Conservation (phyloP, 1,140 invertebrate species). For the Drosophila pandora region DNA sequence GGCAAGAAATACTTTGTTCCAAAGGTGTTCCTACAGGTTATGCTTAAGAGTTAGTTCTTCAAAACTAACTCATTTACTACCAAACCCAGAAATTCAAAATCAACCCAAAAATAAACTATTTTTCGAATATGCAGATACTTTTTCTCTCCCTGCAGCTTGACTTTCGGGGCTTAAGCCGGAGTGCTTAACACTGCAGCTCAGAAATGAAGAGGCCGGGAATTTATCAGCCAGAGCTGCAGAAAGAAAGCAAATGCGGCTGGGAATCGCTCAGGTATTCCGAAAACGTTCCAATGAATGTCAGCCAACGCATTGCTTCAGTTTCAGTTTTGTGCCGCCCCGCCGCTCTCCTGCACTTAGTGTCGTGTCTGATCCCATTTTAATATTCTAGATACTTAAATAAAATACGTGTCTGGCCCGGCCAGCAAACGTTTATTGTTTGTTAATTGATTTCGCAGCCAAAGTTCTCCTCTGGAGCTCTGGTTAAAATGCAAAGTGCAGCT, state of each 20-base stretch:
- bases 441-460: constrained; percentile 81
- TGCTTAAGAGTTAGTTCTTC: too few relatives aligned
- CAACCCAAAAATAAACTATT: too few relatives aligned
- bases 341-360: constrained; percentile 26
- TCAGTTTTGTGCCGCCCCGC: constrained; percentile 61
- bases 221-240: constrained; percentile 36
- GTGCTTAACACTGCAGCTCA: constrained; percentile 52
- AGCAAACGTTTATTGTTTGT: constrained; percentile 83
- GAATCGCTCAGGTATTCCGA: constrained; percentile 72
- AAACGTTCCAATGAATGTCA: constrained; percentile 82
- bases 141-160: constrained; percentile 44
- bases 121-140: background rate
- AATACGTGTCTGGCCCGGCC: constrained; percentile 80
- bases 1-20: constrained; percentile 10
- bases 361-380: constrained; percentile 83
- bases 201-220: constrained; percentile 40
- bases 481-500: constrained; percentile 83
- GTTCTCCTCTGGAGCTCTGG: constrained; percentile 66
- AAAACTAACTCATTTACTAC: too few relatives aligned
- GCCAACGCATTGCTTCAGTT: constrained; percentile 76
- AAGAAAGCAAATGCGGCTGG: constrained; percentile 59
- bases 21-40: background rate
- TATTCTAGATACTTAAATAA: constrained; percentile 84
- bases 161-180: constrained; percentile 35
- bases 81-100: too few relatives aligned